Base-by-base conservation (phyloP, 37 sponge, comb jelly and placozoan genomes). In the Ephydatia muelleri region DNA sequence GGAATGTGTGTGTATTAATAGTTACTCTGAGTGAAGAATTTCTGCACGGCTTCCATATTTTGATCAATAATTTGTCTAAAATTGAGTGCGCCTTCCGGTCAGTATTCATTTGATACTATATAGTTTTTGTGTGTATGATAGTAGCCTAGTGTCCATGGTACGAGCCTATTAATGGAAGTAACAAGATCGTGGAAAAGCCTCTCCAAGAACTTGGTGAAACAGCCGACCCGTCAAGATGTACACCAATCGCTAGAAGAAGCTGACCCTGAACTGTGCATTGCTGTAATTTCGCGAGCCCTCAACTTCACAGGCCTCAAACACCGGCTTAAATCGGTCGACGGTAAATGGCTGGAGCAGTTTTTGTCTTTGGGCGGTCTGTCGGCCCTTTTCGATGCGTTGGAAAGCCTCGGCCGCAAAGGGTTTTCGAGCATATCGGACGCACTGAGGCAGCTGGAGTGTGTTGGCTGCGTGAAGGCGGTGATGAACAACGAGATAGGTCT, bases 381-480 rank as follows among this genome's bases (percentile, higher is more conserved):
- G 0, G 89, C 91, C 26, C 88, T 97, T 49, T 95, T 97, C 75
- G 92, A 93, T 71, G 90, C 92, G 0, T 85, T 97, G 70, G 69
- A 91, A 39, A 70, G 72, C 5, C 88, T 95, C 19, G 92, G 92
- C 8, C 71, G 85, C 72, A 82, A 80, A 40, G 95, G 92, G 12
- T 88, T 95, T 29, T 69, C 85, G 49, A 82, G 89, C 57, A 77
- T 97, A 19, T 65, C 83, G 28, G 98, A 95, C 72, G 98, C 98
- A 1, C 49, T 97, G 68, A 81, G 80, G 2, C 98, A 97, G 81
- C 88, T 97, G 14, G 94, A 95, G 75, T 97, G 98, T 74, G 89
- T 97, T 0, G 87, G 78, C 4, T 91, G 94, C 68, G 75, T 97
- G 25, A 95, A 91, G 64, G 92, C 95, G 21, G 83, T 97, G 36